Conservation (phyloP, 2,113 vertebrate species). For the Dipodomys ordii region DNA sequence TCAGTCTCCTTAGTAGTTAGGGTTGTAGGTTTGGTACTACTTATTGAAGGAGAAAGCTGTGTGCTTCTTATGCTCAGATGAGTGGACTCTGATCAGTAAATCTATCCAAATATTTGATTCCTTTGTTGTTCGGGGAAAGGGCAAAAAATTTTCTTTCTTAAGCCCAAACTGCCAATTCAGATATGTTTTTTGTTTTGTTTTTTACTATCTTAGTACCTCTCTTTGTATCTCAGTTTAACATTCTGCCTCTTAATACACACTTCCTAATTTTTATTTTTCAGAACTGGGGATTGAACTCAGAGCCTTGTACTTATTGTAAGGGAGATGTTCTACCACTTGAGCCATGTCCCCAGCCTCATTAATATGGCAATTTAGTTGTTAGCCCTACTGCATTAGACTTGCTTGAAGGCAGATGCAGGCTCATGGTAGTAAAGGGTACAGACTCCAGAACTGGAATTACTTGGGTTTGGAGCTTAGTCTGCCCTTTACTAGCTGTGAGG, state of each 20-base stretch:
- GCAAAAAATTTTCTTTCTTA: not conserved
- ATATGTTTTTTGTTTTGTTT: not conserved
- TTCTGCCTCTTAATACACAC: not conserved
- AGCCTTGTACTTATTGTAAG: not conserved
- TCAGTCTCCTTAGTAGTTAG: too few species aligned
- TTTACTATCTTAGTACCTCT: not conserved
- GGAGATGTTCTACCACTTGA: not conserved
- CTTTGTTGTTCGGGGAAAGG: not conserved
- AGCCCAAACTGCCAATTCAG: not conserved
- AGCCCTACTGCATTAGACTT: not conserved
- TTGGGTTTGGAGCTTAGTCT: too few species aligned
- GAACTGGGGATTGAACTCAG: not conserved
- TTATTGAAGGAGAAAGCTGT: not conserved
- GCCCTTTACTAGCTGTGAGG: not conserved
- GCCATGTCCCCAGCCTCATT: not conserved
- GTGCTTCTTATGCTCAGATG: not conserved
- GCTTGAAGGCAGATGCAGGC: not conserved
- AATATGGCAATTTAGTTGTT: not conserved
- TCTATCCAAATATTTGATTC: not conserved
- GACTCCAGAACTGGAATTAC: too few species aligned
- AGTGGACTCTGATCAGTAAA: not conserved
- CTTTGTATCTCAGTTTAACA: not conserved
- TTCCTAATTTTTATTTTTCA: too few species aligned
- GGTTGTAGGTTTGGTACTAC: not conserved
- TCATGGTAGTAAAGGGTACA: not conserved